Conservation (phyloP, 92 coral and sea anemone species). For the Porites cylindrica region DNA sequence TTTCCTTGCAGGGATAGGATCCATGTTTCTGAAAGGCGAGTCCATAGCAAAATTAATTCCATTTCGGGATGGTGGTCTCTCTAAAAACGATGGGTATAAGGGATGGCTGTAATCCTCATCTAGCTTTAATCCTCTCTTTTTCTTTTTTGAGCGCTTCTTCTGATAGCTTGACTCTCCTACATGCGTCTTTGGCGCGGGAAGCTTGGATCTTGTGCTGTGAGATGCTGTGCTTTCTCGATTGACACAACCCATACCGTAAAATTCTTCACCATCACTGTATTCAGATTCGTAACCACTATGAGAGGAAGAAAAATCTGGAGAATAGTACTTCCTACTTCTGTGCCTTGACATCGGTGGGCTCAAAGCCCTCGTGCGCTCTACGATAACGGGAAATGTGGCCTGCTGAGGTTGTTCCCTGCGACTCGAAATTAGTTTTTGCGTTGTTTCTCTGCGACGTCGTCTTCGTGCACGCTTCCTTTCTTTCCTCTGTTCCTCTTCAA, state of each 20-base stretch:
- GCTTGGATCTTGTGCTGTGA: constrained; percentile 15
- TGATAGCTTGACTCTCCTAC: constrained; percentile 8
- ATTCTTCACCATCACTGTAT: constrained; percentile 47
- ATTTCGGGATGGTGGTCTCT: constrained; percentile 14
- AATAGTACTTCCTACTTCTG: constrained; percentile 38
- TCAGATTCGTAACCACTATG: constrained; percentile 60
- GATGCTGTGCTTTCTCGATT: constrained; percentile 8
- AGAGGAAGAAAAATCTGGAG: constrained; percentile 45
- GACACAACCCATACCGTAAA: constrained; percentile 23
- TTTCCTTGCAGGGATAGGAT: background rate
- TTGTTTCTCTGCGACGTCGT: constrained; percentile 44
- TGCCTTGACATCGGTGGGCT: constrained; percentile 43
- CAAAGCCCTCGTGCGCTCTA: constrained; percentile 36
- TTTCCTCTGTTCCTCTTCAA: constrained; percentile 38
- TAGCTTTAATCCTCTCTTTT: constrained; percentile 5
- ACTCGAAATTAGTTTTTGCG: constrained; percentile 12
- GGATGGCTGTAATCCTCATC: constrained; percentile 22
- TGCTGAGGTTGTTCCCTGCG: constrained; percentile 34
- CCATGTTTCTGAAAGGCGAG: constrained; percentile 24
- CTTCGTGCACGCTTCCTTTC: constrained; percentile 54
- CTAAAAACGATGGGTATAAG: constrained; percentile 21
- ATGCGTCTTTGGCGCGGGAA: constrained; percentile 9
- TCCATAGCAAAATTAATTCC: constrained; percentile 5
- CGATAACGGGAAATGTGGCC: constrained; percentile 67
- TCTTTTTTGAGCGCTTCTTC: constrained; percentile 25